Conservation (phyloP, 2,113 vertebrate genomes). For the Ochotona princeps region DNA sequence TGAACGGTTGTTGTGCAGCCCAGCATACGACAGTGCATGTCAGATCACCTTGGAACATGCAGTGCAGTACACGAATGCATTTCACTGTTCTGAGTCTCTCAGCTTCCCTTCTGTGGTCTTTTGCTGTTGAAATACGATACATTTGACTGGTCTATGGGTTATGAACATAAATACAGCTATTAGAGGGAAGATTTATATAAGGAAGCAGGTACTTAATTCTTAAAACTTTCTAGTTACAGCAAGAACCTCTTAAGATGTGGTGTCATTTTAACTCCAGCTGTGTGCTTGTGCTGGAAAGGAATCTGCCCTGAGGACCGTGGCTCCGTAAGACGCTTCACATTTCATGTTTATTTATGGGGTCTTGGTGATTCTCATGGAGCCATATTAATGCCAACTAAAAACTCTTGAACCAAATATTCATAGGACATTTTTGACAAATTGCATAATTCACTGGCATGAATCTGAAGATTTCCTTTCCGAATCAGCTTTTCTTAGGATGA, state of each 20-base stretch:
- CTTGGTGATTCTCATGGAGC: slow-evolving; percentile 81
- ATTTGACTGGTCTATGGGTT: neutral
- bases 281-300: slow-evolving; percentile 80
- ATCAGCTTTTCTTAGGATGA: slow-evolving; percentile 65
- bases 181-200: slow-evolving; percentile 26
- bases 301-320: slow-evolving; percentile 78
- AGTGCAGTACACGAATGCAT: neutral
- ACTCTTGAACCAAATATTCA: slow-evolving; percentile 74
- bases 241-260: slow-evolving; percentile 68
- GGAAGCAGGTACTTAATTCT: slow-evolving; percentile 39
- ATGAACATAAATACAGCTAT: neutral
- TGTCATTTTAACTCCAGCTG: slow-evolving; percentile 62
- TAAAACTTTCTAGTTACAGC: slow-evolving; percentile 55
- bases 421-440: slow-evolving; percentile 80
- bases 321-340: slow-evolving; percentile 76
- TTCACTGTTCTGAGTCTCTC: neutral
- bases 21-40: neutral
- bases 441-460: slow-evolving; percentile 76
- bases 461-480: slow-evolving; percentile 76
- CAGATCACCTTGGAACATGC: neutral
- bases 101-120: neutral
- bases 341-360: slow-evolving; percentile 84
- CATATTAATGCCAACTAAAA: slow-evolving; percentile 81
- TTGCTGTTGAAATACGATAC: neutral
- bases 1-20: neutral